A percentile compares a stretch with the other conserved stretches of the same genome.
Evolutionary conservation across 2,888 invertebrate genomes (phyloP).

Genomic region (Empis livida): DNA sequence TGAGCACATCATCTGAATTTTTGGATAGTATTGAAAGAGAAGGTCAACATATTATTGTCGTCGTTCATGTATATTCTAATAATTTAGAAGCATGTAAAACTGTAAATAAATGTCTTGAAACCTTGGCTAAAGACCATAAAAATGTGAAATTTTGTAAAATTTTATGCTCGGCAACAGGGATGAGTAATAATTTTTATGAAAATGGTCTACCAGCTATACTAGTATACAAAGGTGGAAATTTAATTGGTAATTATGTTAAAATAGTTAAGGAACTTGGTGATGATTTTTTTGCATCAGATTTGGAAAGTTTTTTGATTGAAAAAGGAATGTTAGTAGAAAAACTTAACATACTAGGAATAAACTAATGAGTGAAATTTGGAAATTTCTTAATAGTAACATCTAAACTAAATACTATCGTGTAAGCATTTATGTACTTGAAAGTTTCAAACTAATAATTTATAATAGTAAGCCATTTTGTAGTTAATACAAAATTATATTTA

Average conservation of each 20-base stretch:
- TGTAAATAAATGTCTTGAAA: constrained; percentile 72
- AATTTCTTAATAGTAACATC: too few species aligned
- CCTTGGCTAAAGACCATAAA: constrained; percentile 64
- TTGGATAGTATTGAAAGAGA: constrained; percentile 81
- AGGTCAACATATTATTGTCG: constrained; percentile 64
- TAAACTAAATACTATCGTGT: too few species aligned
- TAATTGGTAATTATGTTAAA: constrained; percentile 86
- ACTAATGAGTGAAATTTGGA: too few species aligned
- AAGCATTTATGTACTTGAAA: too few species aligned
- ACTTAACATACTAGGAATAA: neutral
- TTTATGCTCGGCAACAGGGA: constrained; percentile 63
- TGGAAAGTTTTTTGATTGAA: constrained; percentile 81
- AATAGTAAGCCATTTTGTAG: too few species aligned
- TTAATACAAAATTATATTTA: too few species aligned
- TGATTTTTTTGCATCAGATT: constrained; percentile 81
- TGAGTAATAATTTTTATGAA: constrained; percentile 72
- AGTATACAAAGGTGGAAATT: constrained; percentile 77
- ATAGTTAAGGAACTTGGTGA: constrained; percentile 76
- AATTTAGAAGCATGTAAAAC: constrained; percentile 53
- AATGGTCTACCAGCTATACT: constrained; percentile 85
- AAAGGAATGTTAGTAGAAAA: constrained; percentile 68
- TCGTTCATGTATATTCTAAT: constrained; percentile 81
- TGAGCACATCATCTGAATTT: constrained; percentile 63
- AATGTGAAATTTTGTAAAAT: constrained; percentile 84
- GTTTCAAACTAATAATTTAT: too few species aligned